Evolutionary conservation across 2,797 vertebrate species (phyloP).

Genomic region (Tokudaia muenninki): DNA sequence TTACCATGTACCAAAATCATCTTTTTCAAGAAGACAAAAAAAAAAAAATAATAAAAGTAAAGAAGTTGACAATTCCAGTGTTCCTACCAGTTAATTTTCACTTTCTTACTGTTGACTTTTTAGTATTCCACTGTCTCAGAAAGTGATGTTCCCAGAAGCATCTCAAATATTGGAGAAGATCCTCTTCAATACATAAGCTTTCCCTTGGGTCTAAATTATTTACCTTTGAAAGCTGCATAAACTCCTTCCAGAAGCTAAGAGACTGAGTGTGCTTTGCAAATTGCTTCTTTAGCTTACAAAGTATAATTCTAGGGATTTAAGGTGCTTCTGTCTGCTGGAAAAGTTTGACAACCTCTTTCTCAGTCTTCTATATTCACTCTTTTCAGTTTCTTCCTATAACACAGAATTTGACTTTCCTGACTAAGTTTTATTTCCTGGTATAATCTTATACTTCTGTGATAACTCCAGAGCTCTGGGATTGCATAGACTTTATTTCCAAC

Average conservation of each 20-base stretch:
- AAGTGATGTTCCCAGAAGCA: conserved; percentile 70
- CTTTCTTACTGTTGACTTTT: conserved; percentile 72
- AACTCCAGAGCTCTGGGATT: neutral
- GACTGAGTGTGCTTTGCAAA: conserved; percentile 53
- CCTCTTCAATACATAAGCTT: conserved; percentile 58
- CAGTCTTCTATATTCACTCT: conserved; percentile 34
- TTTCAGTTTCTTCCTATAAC: neutral
- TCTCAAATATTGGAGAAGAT: conserved; percentile 75
- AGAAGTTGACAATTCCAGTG: conserved; percentile 78
- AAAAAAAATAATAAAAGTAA: neutral
- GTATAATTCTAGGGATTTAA: conserved; percentile 66
- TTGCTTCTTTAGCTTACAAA: conserved; percentile 60
- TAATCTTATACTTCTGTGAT: neutral
- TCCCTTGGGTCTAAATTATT: conserved; percentile 75
- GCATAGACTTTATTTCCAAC: neutral
- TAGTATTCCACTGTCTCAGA: conserved; percentile 70
- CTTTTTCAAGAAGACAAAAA: conserved; percentile 72
- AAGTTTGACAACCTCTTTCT: conserved; percentile 36
- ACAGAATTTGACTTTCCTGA: conserved; percentile 15
- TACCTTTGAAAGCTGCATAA: conserved; percentile 77
- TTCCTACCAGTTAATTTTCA: conserved; percentile 78
- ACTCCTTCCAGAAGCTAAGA: conserved; percentile 48
- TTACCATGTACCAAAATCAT: conserved; percentile 36
- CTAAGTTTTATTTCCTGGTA: conserved; percentile 8
- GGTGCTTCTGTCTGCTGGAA: conserved; percentile 36